These are phyloP conservation scores for Lanistes nyassanus DNA, from an alignment of 1,140 invertebrate genomes.

Conservation along the genomic window DNA sequence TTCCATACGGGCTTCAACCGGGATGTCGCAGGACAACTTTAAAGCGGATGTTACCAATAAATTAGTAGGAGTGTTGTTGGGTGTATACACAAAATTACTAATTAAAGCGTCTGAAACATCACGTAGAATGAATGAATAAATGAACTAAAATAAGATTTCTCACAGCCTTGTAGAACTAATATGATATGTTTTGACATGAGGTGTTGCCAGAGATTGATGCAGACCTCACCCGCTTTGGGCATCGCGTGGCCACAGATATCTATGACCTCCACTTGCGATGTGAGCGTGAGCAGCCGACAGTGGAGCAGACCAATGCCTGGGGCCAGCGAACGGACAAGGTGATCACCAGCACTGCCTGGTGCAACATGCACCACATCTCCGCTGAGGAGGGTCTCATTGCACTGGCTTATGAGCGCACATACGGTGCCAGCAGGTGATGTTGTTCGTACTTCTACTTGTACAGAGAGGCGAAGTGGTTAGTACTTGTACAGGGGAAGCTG, in stretches of 20 bases:
- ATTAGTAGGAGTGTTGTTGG: slow-evolving; percentile 9
- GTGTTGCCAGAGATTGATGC: slow-evolving; percentile 49
- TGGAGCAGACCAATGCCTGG: slow-evolving; percentile 71
- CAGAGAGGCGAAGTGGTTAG: no score
- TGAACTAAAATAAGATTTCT: background rate
- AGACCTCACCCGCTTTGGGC: slow-evolving; percentile 69
- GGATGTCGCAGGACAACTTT: background rate
- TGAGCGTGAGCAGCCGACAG: slow-evolving; percentile 69
- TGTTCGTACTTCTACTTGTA: no score
- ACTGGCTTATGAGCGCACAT: slow-evolving; percentile 71
- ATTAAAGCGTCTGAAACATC: background rate
- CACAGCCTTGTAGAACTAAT: slow-evolving; percentile 5
- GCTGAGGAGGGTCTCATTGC: slow-evolving; percentile 73
- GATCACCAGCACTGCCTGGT: slow-evolving; percentile 71
- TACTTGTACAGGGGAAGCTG: no score
- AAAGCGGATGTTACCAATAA: background rate
- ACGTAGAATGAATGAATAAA: background rate
- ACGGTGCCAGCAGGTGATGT: slow-evolving; percentile 66
- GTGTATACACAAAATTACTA: background rate
- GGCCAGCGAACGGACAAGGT: slow-evolving; percentile 70
- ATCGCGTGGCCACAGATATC: slow-evolving; percentile 69
- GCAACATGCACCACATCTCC: slow-evolving; percentile 70
- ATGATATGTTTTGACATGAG: slow-evolving; percentile 30
- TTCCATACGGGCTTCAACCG: background rate
- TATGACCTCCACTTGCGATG: slow-evolving; percentile 69